phyloP scores from a whole-genome alignment of 37 sponge, comb jelly and placozoan genomes.

The Amphimedon queenslandica region DNA sequence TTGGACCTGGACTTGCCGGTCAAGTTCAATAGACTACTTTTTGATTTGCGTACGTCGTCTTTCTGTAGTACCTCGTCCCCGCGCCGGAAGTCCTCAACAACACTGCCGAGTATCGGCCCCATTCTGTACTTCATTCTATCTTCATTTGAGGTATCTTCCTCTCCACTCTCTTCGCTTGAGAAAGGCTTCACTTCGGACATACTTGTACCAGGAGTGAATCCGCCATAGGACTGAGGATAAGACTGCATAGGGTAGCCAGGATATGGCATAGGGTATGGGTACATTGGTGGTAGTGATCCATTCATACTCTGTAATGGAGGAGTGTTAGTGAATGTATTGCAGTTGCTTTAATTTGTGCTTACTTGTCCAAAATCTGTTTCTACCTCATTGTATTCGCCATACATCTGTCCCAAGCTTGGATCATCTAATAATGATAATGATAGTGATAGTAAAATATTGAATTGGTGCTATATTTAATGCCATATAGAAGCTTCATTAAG shows the following conservation, averaged over 20 bases:
- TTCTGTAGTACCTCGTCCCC: constrained; percentile 49
- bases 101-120: constrained; percentile 42
- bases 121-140: constrained; percentile 5
- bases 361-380: neutral
- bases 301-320: no score
- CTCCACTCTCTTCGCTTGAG: neutral
- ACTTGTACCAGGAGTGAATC: no score
- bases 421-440: constrained; percentile 13
- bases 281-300: neutral
- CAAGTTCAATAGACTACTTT: no score
- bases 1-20: no score
- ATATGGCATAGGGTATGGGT: no score
- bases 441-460: neutral
- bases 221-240: no score
- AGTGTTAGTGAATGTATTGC: neutral
- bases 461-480: no score
- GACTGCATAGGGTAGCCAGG: no score
- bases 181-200: no score
- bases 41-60: neutral
- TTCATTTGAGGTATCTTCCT: neutral
- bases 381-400: constrained; percentile 9
- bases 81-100: constrained; percentile 40
- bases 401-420: constrained; percentile 5
- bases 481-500: no score
- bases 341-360: neutral